Evolutionary conservation across 2,888 invertebrate species (phyloP).

Genomic region (Cataglyphis livida): DNA sequence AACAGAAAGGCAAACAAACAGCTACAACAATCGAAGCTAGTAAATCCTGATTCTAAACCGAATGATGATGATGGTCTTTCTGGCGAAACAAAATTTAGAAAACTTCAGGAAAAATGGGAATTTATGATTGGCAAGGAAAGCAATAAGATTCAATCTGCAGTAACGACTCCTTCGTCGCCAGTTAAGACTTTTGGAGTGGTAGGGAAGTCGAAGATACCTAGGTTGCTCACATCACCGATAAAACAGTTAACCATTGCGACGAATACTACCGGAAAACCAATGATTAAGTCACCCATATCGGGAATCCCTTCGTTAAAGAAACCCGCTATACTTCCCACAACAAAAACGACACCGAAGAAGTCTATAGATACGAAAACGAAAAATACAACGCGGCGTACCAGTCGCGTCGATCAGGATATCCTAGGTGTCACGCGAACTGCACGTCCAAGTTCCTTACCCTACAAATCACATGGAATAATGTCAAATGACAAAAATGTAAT

Average conservation of each 20-base stretch:
- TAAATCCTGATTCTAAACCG: constrained; percentile 57
- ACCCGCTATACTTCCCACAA: constrained; percentile 64
- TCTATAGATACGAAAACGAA: constrained; percentile 71
- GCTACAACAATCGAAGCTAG: constrained; percentile 51
- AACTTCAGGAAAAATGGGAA: constrained; percentile 93
- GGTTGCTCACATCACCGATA: constrained; percentile 91
- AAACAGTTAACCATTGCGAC: constrained; percentile 85
- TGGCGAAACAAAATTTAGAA: constrained; percentile 90
- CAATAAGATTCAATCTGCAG: constrained; percentile 77
- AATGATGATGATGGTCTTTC: constrained; percentile 78
- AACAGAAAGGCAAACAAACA: constrained; percentile 73
- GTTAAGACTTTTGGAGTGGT: constrained; percentile 83
- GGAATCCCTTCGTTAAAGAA: constrained; percentile 83
- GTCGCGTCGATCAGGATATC: constrained; percentile 88
- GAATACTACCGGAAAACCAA: constrained; percentile 60
- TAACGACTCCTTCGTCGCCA: constrained; percentile 83
- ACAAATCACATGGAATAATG: constrained; percentile 86
- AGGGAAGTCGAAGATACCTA: constrained; percentile 91
- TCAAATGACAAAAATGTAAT: constrained; percentile 80
- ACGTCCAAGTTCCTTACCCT: constrained; percentile 90
- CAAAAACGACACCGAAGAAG: constrained; percentile 70
- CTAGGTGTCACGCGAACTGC: constrained; percentile 83
- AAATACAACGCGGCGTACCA: constrained; percentile 86
- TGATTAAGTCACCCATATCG: constrained; percentile 77
- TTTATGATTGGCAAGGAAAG: constrained; percentile 89